phyloP scores from a whole-genome alignment of 2,888 invertebrate species.

The Dermolepida albohirtum region DNA sequence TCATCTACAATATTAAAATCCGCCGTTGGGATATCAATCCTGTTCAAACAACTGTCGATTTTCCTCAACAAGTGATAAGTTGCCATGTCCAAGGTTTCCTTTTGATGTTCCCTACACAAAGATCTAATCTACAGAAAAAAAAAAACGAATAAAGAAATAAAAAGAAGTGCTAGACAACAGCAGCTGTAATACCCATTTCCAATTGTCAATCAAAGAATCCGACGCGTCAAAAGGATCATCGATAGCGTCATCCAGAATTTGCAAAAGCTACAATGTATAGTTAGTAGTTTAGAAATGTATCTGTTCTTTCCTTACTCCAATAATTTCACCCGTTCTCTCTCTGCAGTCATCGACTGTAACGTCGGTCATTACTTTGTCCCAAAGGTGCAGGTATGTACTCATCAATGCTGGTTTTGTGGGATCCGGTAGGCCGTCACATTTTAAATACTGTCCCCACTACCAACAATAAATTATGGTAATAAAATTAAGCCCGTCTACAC shows the following conservation, averaged over 20 bases:
- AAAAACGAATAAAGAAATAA: too few relatives aligned
- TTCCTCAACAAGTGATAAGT: constrained; percentile 67
- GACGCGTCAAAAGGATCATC: constrained; percentile 54
- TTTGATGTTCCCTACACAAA: constrained; percentile 64
- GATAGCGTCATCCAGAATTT: constrained; percentile 50
- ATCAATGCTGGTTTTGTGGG: constrained; percentile 65
- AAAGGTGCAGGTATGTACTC: constrained; percentile 69
- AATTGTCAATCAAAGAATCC: constrained; percentile 52
- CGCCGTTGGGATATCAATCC: constrained; percentile 65
- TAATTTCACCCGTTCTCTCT: constrained; percentile 63
- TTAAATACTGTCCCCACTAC: constrained; percentile 69
- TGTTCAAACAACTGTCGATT: constrained; percentile 64
- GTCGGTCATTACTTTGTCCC: constrained; percentile 64
- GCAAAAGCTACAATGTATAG: constrained; percentile 58
- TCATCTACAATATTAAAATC: constrained; percentile 62
- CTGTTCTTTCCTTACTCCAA: neutral
- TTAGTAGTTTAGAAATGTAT: neutral
- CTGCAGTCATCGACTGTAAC: constrained; percentile 63
- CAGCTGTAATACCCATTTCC: constrained; percentile 50
- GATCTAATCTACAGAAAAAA: constrained; percentile 60
- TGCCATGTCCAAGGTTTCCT: constrained; percentile 65
- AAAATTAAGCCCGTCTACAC: too few relatives aligned
- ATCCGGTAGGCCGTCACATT: constrained; percentile 69
- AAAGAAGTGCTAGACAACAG: too few relatives aligned
- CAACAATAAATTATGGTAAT: constrained; percentile 41